phyloP scores from a whole-genome alignment of 2,113 vertebrate genomes.

The Arvicanthis niloticus region DNA sequence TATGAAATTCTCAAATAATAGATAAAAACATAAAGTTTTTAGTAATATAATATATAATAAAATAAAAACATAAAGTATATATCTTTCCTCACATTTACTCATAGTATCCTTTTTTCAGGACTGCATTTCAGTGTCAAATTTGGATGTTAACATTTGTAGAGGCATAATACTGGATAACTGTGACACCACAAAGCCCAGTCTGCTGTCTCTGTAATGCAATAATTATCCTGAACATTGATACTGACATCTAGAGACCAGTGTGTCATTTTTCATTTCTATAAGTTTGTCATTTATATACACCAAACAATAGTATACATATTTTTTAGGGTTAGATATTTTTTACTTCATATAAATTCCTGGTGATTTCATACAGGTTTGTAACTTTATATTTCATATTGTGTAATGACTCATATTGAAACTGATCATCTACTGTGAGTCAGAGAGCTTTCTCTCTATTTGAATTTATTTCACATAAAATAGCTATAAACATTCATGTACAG shows the following conservation, averaged over 20 bases:
- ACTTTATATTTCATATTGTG: neutral
- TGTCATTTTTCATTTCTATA: neutral
- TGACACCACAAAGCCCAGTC: neutral
- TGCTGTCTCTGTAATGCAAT: neutral
- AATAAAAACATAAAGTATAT: neutral
- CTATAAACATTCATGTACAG: neutral
- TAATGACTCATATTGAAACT: neutral
- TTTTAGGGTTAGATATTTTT: neutral
- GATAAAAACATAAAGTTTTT: neutral
- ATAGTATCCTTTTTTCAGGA: neutral
- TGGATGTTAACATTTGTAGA: neutral
- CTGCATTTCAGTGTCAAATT: neutral
- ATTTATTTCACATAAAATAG: neutral
- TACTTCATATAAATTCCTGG: neutral
- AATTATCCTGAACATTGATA: neutral
- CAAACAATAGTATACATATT: neutral
- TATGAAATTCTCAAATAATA: neutral
- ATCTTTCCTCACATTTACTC: neutral
- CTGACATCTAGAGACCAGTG: neutral
- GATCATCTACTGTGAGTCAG: neutral
- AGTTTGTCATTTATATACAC: neutral
- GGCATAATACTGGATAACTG: neutral
- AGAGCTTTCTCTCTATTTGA: neutral
- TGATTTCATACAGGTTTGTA: neutral
- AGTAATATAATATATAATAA: too few species aligned